A percentile compares a stretch with the other conserved stretches of the same genome.
These are phyloP conservation scores for Gallirallus australis DNA, from an alignment of 2,797 vertebrate species.

Conservation along the genomic window DNA sequence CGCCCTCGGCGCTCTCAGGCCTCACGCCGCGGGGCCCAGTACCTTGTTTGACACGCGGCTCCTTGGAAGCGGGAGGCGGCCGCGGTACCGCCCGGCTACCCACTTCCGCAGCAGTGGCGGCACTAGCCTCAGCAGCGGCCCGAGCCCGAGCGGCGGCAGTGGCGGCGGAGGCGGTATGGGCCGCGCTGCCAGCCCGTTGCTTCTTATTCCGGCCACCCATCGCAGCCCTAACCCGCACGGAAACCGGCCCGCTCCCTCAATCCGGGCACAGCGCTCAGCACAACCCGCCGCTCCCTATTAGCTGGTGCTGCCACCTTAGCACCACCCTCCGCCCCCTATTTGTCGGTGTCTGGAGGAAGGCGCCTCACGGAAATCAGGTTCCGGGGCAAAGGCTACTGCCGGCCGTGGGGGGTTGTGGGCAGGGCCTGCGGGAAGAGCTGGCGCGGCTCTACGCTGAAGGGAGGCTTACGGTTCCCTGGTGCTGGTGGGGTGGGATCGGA, in stretches of 20 bases:
- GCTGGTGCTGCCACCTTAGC: not conserved
- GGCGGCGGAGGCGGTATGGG: constrained; percentile 25
- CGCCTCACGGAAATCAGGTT: not conserved
- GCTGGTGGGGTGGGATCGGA: not conserved
- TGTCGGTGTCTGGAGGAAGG: too few relatives aligned
- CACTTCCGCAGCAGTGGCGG: not conserved
- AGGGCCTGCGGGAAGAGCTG: not conserved
- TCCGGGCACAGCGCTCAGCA: not conserved
- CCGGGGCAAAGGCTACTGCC: not conserved
- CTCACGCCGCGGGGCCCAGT: not conserved
- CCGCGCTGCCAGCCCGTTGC: constrained; percentile 50
- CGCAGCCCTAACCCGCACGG: accelerated
- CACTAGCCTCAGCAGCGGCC: constrained; percentile 23
- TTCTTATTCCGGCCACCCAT: constrained; percentile 83
- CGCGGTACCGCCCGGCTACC: constrained; percentile 39
- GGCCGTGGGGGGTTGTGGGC: not conserved
- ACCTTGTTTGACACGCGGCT: constrained; percentile 79
- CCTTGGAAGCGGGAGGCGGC: constrained; percentile 48
- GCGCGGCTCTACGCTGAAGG: accelerated
- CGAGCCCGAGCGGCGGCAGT: constrained; percentile 65
- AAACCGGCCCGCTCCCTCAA: not conserved
- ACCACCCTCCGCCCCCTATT: not conserved
- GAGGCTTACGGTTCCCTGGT: accelerated
- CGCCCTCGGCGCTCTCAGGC: not conserved
- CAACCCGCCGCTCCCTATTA: not conserved